These are phyloP conservation scores for Clarias gariepinus DNA, from an alignment of 2,113 vertebrate genomes.

Conservation along the genomic window DNA sequence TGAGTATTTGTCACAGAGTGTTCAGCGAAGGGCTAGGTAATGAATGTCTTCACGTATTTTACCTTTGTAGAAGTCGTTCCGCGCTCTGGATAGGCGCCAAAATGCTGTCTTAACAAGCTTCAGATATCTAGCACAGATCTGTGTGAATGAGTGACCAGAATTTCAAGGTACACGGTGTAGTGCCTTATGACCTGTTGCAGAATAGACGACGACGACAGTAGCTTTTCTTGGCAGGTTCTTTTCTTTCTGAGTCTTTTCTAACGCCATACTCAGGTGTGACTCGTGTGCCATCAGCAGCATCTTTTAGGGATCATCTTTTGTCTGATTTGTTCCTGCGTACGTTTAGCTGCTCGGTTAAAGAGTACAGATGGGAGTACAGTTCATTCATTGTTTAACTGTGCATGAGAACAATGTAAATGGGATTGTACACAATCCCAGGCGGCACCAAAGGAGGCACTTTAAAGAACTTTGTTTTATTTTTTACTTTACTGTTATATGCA, in stretches of 20 bases:
- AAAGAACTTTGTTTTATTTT: background rate
- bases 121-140: slow-evolving; percentile 1
- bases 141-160: slow-evolving; percentile 36
- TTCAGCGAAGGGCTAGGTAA: background rate
- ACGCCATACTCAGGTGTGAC: background rate
- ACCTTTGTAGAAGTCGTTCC: slow-evolving; percentile 16
- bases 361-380: background rate
- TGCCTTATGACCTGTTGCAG: slow-evolving; percentile 12
- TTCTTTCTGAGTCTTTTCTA: background rate
- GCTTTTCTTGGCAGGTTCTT: background rate
- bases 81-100: slow-evolving; percentile 4
- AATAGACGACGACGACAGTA: slow-evolving; percentile 12
- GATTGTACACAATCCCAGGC: background rate
- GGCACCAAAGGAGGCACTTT: background rate
- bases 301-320: background rate
- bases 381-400: background rate
- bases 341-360: background rate
- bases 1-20: slow-evolving; percentile 4
- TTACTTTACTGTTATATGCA: background rate
- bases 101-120: slow-evolving; percentile 16
- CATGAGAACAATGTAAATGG: background rate
- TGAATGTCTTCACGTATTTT: background rate
- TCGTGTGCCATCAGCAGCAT: background rate
- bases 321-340: background rate
- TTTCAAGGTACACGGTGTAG: slow-evolving; percentile 15